Conservation (phyloP, 1,140 invertebrate species). For the Drosophila santomea region DNA sequence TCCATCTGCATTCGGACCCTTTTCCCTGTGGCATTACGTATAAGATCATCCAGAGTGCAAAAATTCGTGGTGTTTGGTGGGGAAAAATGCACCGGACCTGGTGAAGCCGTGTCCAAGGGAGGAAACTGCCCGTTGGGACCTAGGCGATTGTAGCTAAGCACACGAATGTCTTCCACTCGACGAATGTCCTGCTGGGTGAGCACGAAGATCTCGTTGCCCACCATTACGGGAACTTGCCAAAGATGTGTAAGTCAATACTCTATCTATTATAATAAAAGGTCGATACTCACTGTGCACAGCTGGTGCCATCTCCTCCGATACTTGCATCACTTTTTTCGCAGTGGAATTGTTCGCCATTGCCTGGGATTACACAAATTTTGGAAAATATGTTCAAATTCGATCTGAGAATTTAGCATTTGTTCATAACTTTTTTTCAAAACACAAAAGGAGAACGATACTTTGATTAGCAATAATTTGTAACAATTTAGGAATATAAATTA, state of each 20-base stretch:
- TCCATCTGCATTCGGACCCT: neutral
- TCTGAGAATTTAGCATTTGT: neutral
- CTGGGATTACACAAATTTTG: conserved; percentile 14
- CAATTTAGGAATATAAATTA: neutral
- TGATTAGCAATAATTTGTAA: neutral
- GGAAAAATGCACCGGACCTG: neutral
- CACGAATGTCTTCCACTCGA: conserved; percentile 57
- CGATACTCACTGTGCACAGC: conserved; percentile 47
- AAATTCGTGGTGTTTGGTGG: neutral
- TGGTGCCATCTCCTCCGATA: conserved; percentile 59
- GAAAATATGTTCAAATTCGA: conserved; percentile 1
- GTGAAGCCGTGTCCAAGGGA: neutral
- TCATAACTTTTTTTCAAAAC: neutral
- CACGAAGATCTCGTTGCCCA: conserved; percentile 60
- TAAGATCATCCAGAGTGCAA: conserved; percentile 6
- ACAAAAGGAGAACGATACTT: neutral
- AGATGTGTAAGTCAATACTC: neutral
- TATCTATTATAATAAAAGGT: too few species aligned
- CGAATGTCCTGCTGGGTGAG: conserved; percentile 70
- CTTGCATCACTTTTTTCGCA: conserved; percentile 45
- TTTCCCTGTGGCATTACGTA: neutral
- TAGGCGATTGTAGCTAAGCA: conserved; percentile 41
- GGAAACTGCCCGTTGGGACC: conserved; percentile 11
- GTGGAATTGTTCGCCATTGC: conserved; percentile 49
- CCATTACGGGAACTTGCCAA: conserved; percentile 48